Conservation (phyloP, 1,140 invertebrate genomes). For the Drosophila simulans region DNA sequence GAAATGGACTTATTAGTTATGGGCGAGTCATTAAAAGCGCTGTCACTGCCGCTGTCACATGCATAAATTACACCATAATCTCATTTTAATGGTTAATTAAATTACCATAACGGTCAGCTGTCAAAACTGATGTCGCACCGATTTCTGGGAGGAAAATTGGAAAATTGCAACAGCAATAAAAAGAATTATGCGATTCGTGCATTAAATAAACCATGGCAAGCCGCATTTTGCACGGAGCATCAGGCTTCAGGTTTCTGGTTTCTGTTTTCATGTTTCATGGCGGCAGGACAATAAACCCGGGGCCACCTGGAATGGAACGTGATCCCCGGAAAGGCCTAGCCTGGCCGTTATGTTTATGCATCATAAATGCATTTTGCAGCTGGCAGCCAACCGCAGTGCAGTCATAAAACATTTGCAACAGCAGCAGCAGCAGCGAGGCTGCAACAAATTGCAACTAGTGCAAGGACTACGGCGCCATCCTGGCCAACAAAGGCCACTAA, state of each 20-base stretch:
- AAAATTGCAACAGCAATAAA: conserved; percentile 56
- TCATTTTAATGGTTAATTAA: conserved; percentile 77
- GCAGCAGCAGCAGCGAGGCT: conserved; percentile 44
- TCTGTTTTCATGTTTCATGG: conserved; percentile 11
- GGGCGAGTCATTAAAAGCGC: conserved; percentile 58
- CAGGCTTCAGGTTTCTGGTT: too few relatives aligned
- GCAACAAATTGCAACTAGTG: conserved; percentile 71
- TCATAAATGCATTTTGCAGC: conserved; percentile 75
- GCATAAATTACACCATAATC: conserved; percentile 76
- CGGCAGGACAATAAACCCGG: conserved; percentile 63
- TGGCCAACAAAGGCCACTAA: conserved; percentile 41
- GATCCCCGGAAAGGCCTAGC: conserved; percentile 43
- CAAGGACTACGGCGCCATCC: conserved; percentile 40
- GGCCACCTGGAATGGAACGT: conserved; percentile 44
- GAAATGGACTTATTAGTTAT: conserved; percentile 39
- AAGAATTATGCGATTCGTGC: conserved; percentile 58
- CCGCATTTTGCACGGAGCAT: too few relatives aligned
- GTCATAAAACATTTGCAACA: conserved; percentile 74
- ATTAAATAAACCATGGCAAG: conserved; percentile 51
- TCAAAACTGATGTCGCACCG: conserved; percentile 39
- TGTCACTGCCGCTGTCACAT: conserved; percentile 53
- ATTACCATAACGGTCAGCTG: conserved; percentile 59
- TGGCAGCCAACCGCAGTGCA: conserved; percentile 52
- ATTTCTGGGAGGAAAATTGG: conserved; percentile 14
- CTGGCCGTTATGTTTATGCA: conserved; percentile 70